Percentiles rank a stretch among this genome's conserved stretches.
phyloP scores from a whole-genome alignment of 2,113 vertebrate species.

The Salminus brasiliensis region DNA sequence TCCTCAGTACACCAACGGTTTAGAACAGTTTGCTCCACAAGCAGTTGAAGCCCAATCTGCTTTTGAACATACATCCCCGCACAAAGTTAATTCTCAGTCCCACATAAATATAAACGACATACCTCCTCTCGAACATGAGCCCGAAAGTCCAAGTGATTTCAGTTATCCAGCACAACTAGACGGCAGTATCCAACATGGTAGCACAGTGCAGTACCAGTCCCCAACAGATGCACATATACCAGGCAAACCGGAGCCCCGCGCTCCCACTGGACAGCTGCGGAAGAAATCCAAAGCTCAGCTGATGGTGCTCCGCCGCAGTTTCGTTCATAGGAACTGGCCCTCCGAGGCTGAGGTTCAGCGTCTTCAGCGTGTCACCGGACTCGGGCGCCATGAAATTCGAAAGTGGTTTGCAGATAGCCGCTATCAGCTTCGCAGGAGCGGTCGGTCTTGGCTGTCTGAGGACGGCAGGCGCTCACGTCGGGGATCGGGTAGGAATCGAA shows the following conservation, averaged over 20 bases:
- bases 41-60: slow-evolving; percentile 14
- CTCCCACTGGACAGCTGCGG: slow-evolving; percentile 20
- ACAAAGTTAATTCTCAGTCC: slow-evolving; percentile 7
- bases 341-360: slow-evolving; percentile 67
- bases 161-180: neutral
- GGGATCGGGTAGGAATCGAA: neutral
- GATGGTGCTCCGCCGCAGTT: slow-evolving; percentile 50
- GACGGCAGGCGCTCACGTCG: neutral
- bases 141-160: neutral
- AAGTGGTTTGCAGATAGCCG: slow-evolving; percentile 64
- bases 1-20: slow-evolving; percentile 34
- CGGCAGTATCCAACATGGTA: neutral
- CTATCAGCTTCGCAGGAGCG: slow-evolving; percentile 54
- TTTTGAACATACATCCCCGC: slow-evolving; percentile 9
- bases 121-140: slow-evolving; percentile 8
- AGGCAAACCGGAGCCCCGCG: neutral
- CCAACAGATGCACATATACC: neutral
- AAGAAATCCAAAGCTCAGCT: slow-evolving; percentile 60
- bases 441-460: slow-evolving; percentile 32
- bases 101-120: slow-evolving; percentile 16
- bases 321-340: slow-evolving; percentile 50
- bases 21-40: neutral
- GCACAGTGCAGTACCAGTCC: neutral
- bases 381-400: slow-evolving; percentile 59
- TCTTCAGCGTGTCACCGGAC: slow-evolving; percentile 69